Base-by-base conservation (phyloP, 2,888 invertebrate genomes). In the Neocrepidodera transversa region DNA sequence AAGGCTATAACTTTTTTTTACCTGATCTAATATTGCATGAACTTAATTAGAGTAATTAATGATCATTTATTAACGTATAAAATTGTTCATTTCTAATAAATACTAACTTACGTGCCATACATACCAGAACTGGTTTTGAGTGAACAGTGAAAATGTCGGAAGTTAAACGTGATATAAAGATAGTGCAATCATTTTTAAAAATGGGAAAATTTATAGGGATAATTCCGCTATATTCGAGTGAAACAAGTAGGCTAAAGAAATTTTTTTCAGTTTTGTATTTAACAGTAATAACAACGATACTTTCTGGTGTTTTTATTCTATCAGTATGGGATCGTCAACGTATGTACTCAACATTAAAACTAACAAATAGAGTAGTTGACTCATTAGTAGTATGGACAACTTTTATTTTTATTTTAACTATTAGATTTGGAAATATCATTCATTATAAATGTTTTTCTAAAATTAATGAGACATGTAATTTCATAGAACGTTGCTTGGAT, bases 291-390 rank as follows among this genome's bases (percentile, higher is more conserved):
- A 47, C 45, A 10, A 17, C 26, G 10, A 11, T 36, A 14, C 3
- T 47, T 3, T 20, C n/a, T 8, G 3, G 8, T 7, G 36, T 54
- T 1, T 36, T 36, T 16, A 23, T 54, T 0, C 0, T 45, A 8
- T 54, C 54, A 16, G 45, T 45, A 3, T 11, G 14, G 4, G 47
- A 54, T 16, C 32, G 54, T 5, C 23, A 36, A 7, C 6, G 13
- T 14, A 14, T 36, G 11, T 54, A 54, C 16, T 3, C 13, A 4
- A 17, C 32, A 14, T 36, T 54, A 45, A 54, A 36, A 47, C 1
- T 54, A 13, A 28, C 45, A 11, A 23, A 35, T 6, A 8, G 23
- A 6, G 18, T 54, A 2, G 54, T 54, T 2, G 54, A 54, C 23
- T 32, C 23, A n/a, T 10, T 36, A 20, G 30, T 47, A 8, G 13